Conservation (phyloP, 2,113 vertebrate genomes). For the Scomber scombrus region DNA sequence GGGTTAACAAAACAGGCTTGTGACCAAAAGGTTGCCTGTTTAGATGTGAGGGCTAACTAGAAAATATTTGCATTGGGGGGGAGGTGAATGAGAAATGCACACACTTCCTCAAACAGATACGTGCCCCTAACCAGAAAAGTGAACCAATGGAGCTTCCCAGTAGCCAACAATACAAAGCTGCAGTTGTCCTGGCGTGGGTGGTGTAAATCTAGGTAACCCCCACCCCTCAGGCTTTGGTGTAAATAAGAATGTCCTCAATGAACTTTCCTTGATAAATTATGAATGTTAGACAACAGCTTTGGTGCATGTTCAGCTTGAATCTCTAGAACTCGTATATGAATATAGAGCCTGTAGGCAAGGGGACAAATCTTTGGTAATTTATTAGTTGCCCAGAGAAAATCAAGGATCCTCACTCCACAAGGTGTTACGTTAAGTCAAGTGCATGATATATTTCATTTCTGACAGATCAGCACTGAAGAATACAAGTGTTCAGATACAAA, state of each 20-base stretch:
- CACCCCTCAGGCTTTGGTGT: constrained; percentile 39
- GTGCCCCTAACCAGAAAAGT: constrained; percentile 2
- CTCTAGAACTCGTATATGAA: no score
- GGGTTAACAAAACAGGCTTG: constrained; percentile 37
- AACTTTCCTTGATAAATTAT: constrained; percentile 57
- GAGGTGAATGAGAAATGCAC: not conserved
- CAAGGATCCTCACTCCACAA: not conserved
- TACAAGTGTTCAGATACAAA: no score
- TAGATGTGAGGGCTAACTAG: constrained; percentile 24
- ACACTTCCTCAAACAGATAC: constrained; percentile 19
- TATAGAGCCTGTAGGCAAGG: no score
- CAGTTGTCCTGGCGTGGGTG: constrained; percentile 15
- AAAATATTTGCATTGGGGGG: constrained; percentile 14
- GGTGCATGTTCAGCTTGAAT: not conserved
- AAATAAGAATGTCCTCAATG: constrained; percentile 54
- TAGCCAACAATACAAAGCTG: constrained; percentile 3
- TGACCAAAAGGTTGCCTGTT: constrained; percentile 27
- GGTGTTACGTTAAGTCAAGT: not conserved
- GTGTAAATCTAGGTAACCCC: constrained; percentile 52
- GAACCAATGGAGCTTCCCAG: not conserved
- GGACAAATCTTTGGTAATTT: no score
- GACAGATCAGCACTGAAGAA: no score
- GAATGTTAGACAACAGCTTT: constrained; percentile 19
- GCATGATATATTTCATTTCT: no score
- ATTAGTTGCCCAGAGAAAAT: not conserved